Base-by-base conservation (phyloP, 2,888 invertebrate species). In the Netelia melanura region DNA sequence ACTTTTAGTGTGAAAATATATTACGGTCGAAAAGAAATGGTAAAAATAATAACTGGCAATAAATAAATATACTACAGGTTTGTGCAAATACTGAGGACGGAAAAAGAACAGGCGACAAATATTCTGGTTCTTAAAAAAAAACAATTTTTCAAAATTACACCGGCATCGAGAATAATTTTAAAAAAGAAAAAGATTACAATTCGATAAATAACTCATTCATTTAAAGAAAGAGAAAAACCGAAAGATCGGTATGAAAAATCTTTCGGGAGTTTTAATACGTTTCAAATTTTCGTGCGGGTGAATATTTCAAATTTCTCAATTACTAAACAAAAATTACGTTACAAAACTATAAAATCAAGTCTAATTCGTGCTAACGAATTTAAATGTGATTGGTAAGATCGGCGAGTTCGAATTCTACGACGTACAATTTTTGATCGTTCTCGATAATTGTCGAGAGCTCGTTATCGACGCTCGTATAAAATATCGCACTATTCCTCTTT, bases 401-500 rank as follows among this genome's bases (percentile, higher is more conserved):
- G 62, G 11, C 21, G 67, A 71, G 38, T 56, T 72, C 83, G 67
- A 61, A 14, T 56, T 84, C 44, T 9, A 75, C 8, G 56, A 25
- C 65, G 76, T 38, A 17, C 21, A 62, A 68, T 48, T 61, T 70
- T 25, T 23, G 62, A 54, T 62, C 56, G 17, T 30, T 54, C 10
- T 71, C 58, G 30, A 56, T 38, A n/a, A 23, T 72, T 72, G 81
- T 77, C 23, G 81, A 72, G 6, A 65, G 17, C 52, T 81, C 72
- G 21, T 11, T 54, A 61, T 67, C 72, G 77, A 58, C 68, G 52
- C 62, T 81, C 44, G 30, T 23, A 25, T 84, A 68, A 70, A 83
- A 84, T 54, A 52, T 74, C 6, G 77, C 68, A 78, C 78, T 81
- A 52, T 77, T 79, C 58, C 77, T 74, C 54, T 86, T 84, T 11